Evolutionary conservation across 1,140 invertebrate genomes (phyloP), one percentile per base, ranked within the genome.

Genomic region (Apocrypta bakeri): DNA sequence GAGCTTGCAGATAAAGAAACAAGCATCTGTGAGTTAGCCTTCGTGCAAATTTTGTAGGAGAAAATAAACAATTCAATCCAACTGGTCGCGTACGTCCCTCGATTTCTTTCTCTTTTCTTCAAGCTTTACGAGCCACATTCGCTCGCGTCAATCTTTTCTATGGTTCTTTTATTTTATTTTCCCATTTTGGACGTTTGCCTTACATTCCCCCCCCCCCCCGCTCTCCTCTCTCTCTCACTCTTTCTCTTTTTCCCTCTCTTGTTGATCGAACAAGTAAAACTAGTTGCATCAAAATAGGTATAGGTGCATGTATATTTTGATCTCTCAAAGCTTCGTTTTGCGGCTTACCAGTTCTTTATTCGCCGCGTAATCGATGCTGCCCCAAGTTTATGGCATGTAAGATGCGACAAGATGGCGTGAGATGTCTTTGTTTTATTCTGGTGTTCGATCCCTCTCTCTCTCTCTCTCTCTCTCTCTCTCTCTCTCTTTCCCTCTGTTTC

Each of bases 41-140:
- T n/a, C n/a, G n/a, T n/a, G n/a, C n/a, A n/a, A n/a, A n/a, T n/a
- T n/a, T n/a, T n/a, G n/a, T n/a, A n/a, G n/a, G n/a, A n/a, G n/a
- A n/a, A n/a, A 74, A 61, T 61, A 61, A 79, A 79, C 37, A 25
- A 63, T 73, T 63, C 25, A 80, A 80, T 63, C 78, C 48, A 25
- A 48, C 37, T 48, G 11, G 29, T 8, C 68, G 21, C 2, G 33
- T 40, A 27, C 40, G 37, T 42, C 71, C 27, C 29, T 4, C 31
- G 1, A 29, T 42, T n/a, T 69, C 69, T 37, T 11, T 21, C 7
- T n/a, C 0, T 33, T 33, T 29, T 61, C 72, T 29, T 48, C 63
- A 3, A 29, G 17, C 17, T 40, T 73, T 40, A 40, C 71, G 71
- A 42, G 17, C 37, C 24, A 9, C n/a, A 21, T 4, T 27, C 1